Conservation (phyloP, 2,888 invertebrate genomes). For the Itoplectis maculator region DNA sequence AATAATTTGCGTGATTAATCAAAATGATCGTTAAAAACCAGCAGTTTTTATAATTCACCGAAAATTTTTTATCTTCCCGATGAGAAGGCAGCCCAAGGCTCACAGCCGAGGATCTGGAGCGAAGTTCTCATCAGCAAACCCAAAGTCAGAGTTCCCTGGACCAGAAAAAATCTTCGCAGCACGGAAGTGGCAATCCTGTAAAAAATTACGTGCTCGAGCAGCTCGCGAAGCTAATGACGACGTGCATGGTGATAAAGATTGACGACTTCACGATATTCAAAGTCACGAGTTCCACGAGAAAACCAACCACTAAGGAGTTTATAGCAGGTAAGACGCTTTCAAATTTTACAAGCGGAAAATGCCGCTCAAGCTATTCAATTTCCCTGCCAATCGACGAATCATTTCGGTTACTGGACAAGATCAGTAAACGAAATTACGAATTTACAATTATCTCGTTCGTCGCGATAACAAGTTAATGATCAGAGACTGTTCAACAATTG, state of each 20-base stretch:
- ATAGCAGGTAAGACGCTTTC: slow-evolving; percentile 87
- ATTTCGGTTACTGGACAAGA: neutral
- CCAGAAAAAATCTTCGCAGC: slow-evolving; percentile 77
- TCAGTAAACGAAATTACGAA: neutral
- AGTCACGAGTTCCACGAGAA: slow-evolving; percentile 91
- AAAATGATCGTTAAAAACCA: too few relatives aligned
- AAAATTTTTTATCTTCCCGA: slow-evolving; percentile 16
- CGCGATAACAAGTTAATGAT: slow-evolving; percentile 48
- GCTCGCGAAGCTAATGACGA: slow-evolving; percentile 95
- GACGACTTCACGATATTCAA: slow-evolving; percentile 96
- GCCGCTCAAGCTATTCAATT: slow-evolving; percentile 26
- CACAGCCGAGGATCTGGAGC: slow-evolving; percentile 76
- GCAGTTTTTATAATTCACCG: too few relatives aligned
- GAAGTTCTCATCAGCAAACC: slow-evolving; percentile 70
- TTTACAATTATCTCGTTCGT: too few relatives aligned
- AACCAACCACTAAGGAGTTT: slow-evolving; percentile 92
- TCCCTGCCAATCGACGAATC: slow-evolving; percentile 21
- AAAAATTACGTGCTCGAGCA: slow-evolving; percentile 90
- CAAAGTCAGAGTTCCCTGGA: slow-evolving; percentile 75
- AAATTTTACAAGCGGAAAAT: slow-evolving; percentile 29
- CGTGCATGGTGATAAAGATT: slow-evolving; percentile 94
- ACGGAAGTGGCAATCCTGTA: slow-evolving; percentile 85
- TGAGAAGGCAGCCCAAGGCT: slow-evolving; percentile 70
- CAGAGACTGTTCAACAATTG: slow-evolving; percentile 75
- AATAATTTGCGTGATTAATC: too few relatives aligned